phyloP scores from a whole-genome alignment of 64 coral and sea anemone species.

The Acropora yongei region DNA sequence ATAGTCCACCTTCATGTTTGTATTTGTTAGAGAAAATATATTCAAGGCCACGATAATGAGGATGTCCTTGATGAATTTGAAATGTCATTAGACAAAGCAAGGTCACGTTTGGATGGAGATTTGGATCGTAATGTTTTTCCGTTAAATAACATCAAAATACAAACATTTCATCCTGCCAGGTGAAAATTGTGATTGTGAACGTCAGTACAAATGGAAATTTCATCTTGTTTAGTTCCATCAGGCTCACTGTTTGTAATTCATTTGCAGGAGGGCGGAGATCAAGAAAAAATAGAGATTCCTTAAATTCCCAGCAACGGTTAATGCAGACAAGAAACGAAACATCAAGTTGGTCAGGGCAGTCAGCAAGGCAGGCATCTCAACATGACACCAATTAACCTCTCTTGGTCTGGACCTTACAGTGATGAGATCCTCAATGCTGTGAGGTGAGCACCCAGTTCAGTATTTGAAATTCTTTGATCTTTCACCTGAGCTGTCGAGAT shows the following conservation, averaged over 20 bases:
- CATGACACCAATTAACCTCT: too few relatives aligned
- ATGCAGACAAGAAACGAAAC: not conserved
- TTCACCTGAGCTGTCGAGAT: too few relatives aligned
- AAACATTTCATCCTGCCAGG: not conserved
- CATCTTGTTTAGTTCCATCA: too few relatives aligned
- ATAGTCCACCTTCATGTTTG: too few relatives aligned
- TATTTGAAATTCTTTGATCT: not conserved
- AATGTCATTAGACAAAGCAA: too few relatives aligned
- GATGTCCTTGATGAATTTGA: too few relatives aligned
- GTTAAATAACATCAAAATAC: not conserved
- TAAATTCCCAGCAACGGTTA: not conserved
- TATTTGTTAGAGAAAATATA: too few relatives aligned
- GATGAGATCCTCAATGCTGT: not conserved
- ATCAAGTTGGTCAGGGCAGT: not conserved
- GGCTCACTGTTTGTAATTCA: not conserved
- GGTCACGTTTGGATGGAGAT: too few relatives aligned
- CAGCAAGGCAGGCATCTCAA: not conserved
- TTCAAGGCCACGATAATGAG: too few relatives aligned
- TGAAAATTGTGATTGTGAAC: not conserved
- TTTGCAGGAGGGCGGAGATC: not conserved
- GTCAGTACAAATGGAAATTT: too few relatives aligned
- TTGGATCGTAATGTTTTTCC: too few relatives aligned
- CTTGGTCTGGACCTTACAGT: not conserved
- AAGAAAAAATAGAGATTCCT: conserved; percentile 10
- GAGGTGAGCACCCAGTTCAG: not conserved